phyloP scores from a whole-genome alignment of 2,888 invertebrate species.

The Strigamia maritima region DNA sequence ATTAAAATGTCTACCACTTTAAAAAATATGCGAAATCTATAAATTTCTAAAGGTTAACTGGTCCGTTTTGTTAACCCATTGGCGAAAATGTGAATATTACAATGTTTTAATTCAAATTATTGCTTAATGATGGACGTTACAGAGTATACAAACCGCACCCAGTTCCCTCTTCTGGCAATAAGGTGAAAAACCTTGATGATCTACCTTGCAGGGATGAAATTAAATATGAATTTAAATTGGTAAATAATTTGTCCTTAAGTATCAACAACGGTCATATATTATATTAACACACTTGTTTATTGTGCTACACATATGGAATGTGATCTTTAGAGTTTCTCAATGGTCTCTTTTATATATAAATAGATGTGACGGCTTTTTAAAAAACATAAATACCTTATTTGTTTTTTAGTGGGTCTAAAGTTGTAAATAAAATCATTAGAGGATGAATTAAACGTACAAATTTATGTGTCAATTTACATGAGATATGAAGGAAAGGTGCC shows the following conservation, averaged over 20 bases:
- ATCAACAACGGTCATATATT: background rate
- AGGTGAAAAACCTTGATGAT: background rate
- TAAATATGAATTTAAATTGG: constrained; percentile 15
- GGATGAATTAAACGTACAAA: background rate
- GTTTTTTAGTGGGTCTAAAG: background rate
- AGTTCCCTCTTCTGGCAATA: too few relatives aligned
- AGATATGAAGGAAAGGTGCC: constrained; percentile 5
- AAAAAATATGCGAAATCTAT: too few relatives aligned
- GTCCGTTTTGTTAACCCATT: too few relatives aligned
- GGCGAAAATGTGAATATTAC: too few relatives aligned
- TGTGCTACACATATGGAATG: background rate
- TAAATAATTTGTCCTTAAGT: constrained; percentile 3
- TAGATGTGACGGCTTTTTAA: background rate
- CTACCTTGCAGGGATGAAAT: background rate
- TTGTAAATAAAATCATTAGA: background rate
- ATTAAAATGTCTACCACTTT: too few relatives aligned
- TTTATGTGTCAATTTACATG: background rate
- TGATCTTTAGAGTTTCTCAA: background rate
- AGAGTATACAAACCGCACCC: background rate
- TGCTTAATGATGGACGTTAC: background rate
- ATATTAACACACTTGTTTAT: background rate
- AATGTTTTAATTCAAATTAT: too few relatives aligned
- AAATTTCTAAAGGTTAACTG: too few relatives aligned
- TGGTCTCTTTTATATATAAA: background rate
- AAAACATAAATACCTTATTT: background rate